Conservation (phyloP, 53 echinoderm and acorn worm genomes). For the Holothuria leucospilota region DNA sequence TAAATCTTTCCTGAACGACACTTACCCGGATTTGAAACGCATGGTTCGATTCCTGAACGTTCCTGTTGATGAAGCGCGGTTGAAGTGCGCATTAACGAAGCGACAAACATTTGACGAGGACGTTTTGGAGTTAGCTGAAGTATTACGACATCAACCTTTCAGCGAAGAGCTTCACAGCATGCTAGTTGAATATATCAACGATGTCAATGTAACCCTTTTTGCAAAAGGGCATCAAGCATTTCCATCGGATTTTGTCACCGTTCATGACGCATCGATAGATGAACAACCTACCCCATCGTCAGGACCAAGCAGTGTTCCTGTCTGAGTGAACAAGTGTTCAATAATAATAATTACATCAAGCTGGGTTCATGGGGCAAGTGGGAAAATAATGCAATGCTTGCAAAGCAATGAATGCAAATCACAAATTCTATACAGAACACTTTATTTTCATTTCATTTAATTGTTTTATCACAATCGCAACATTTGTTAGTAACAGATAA, state of each 20-base stretch:
- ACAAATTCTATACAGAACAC: too few relatives aligned
- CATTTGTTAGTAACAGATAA: too few relatives aligned
- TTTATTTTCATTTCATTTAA: too few relatives aligned
- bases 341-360: too few relatives aligned
- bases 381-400: too few relatives aligned
- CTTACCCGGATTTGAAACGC: slow-evolving; percentile 58
- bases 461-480: too few relatives aligned
- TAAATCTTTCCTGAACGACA: slow-evolving; percentile 60
- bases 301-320: too few relatives aligned
- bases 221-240: not conserved
- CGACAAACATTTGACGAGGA: slow-evolving; percentile 49
- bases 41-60: slow-evolving; percentile 76
- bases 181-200: slow-evolving; percentile 43
- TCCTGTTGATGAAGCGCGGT: slow-evolving; percentile 47
- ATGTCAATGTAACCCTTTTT: slow-evolving; percentile 30
- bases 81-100: slow-evolving; percentile 73
- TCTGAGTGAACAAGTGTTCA: too few relatives aligned
- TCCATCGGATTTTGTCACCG: not conserved
- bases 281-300: too few relatives aligned
- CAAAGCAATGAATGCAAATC: too few relatives aligned
- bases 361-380: too few relatives aligned
- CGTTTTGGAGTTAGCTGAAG: not conserved
- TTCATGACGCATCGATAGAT: too few relatives aligned
- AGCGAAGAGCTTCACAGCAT: slow-evolving; percentile 34
- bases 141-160: slow-evolving; percentile 14